Evolutionary conservation across 1,140 invertebrate genomes (phyloP), one percentile per base, ranked within the genome.

Genomic region (Penaeus chinensis): DNA sequence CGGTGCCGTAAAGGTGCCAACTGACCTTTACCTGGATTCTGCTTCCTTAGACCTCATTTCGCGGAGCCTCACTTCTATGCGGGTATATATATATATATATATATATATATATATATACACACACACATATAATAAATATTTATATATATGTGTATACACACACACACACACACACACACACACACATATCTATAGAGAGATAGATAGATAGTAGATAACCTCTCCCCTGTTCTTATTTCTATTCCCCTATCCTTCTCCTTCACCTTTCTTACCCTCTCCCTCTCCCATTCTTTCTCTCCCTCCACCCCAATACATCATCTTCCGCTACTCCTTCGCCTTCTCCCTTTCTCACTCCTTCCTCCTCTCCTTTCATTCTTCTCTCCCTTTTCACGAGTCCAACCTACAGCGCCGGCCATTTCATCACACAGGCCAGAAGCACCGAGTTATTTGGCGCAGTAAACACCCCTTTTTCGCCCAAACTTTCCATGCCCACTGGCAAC

Each of bases 111-210:
- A 80, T 60, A 80, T 60, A 61, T 60, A 80, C 62, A 80, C n/a
- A 60, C 62, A 80, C n/a, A 80, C 62, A 61, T 80, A 80, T 42
- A 78, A 78, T 42, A 78, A 11, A 42, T 80, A 60, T 80, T 62
- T 80, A 60, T 80, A 80, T 24, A 80, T 80, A 80, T 80, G 61
- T 80, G 60, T 80, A 79, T 79, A 79, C 60, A 79, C 60, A 79
- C 60, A 79, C 24, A 79, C 60, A 79, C 60, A 79, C 60, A 79
- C 60, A 79, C 60, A 60, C 60, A 60, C 60, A 60, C 60, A 60
- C 60, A 60, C 60, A 60, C 24, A 60, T 71, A 71, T 83, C 47
- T 69, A 69, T 83, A 83, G 54, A 69, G 42, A 83, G 47, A 83
- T 83, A 69, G 10, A 83, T 83, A 54, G 71, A 69, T 66, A 83